A percentile compares a stretch with the other conserved stretches of the same genome.
These are phyloP conservation scores for Anas flavirostris DNA, from an alignment of 2,797 vertebrate species.

Conservation along the genomic window DNA sequence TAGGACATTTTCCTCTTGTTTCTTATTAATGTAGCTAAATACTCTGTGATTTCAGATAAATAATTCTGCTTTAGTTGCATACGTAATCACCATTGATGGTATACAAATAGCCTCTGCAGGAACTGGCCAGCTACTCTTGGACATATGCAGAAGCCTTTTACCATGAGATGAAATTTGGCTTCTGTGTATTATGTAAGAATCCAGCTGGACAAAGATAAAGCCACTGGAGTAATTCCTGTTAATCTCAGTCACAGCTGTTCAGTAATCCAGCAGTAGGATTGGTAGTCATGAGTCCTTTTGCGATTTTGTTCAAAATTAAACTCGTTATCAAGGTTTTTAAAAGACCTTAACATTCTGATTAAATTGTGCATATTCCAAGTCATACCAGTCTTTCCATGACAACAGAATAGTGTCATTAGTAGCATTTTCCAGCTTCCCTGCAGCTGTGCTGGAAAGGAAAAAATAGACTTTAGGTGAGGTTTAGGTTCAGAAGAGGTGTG, in stretches of 20 bases:
- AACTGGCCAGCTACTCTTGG: background rate
- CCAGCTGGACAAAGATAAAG: conserved; percentile 42
- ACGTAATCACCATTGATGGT: background rate
- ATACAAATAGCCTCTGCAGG: background rate
- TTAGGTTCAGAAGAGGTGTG: background rate
- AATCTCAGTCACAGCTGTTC: conserved; percentile 43
- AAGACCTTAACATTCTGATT: background rate
- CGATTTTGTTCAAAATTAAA: conserved; percentile 30
- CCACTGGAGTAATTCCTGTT: conserved; percentile 29
- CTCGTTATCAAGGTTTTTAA: background rate
- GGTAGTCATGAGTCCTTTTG: background rate
- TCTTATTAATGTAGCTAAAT: background rate
- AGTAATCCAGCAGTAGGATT: background rate
- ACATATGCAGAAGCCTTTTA: background rate
- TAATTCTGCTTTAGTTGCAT: background rate
- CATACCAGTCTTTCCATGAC: background rate
- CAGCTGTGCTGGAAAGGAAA: background rate
- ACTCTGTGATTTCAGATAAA: background rate
- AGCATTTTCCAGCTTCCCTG: background rate
- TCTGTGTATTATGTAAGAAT: background rate
- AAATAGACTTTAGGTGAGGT: background rate
- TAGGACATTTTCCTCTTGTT: background rate
- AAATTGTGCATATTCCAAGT: conserved; percentile 3
- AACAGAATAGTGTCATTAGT: background rate
- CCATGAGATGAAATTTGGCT: background rate